A percentile compares a stretch with the other conserved stretches of the same genome.
Evolutionary conservation across 1,140 invertebrate genomes (phyloP).

Genomic region (Achatina immaculata): DNA sequence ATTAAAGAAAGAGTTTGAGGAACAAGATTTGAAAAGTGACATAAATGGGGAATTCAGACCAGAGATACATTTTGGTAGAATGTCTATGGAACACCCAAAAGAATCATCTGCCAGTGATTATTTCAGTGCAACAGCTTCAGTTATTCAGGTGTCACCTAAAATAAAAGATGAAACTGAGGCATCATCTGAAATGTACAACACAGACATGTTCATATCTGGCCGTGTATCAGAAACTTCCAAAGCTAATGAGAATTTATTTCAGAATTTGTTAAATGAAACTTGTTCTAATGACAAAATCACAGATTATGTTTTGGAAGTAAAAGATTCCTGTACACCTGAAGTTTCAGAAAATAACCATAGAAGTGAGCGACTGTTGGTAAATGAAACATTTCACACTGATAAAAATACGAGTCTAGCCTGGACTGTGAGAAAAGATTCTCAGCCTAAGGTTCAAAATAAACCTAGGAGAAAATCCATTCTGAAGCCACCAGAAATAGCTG

Average conservation of each 20-base stretch:
- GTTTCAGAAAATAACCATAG: no score
- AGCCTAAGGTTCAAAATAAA: no score
- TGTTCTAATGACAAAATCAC: not conserved
- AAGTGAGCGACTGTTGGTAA: no score
- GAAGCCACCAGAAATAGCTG: not conserved
- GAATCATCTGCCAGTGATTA: not conserved
- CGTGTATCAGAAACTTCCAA: not conserved
- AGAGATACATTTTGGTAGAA: not conserved
- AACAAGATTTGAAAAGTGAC: not conserved
- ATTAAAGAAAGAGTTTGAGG: not conserved
- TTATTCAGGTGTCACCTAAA: not conserved
- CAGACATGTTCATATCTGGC: not conserved
- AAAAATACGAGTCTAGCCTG: no score
- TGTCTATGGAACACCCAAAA: not conserved
- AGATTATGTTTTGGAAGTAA: not conserved
- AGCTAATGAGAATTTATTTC: not conserved
- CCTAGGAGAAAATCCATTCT: not conserved
- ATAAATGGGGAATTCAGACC: not conserved
- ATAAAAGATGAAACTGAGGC: not conserved
- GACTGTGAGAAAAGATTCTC: no score
- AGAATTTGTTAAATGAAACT: not conserved
- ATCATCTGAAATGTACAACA: not conserved
- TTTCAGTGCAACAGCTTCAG: not conserved
- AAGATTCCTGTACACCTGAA: not conserved
- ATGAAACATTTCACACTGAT: no score